phyloP scores from a whole-genome alignment of 37 sponge, comb jelly and placozoan genomes.

The Agelas oroides region DNA sequence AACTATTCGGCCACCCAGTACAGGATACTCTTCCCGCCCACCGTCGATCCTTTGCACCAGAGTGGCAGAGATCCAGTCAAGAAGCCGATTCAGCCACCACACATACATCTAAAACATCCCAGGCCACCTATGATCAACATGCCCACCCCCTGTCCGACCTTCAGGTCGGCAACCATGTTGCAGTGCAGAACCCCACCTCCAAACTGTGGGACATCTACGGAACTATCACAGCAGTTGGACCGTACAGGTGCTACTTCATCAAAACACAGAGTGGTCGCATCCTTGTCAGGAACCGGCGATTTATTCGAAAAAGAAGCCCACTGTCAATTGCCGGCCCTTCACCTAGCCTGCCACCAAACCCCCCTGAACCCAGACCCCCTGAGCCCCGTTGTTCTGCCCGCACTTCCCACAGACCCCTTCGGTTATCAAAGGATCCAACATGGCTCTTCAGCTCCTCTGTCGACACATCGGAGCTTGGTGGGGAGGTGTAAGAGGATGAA shows the following conservation, averaged over 20 bases:
- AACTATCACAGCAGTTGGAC: not conserved
- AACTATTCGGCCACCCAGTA: conserved; percentile 27
- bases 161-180: not conserved
- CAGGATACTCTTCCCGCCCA: conserved; percentile 18
- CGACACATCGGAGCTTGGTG: too few species aligned
- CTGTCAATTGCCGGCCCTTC: too few species aligned
- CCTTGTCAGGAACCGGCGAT: conserved; percentile 22
- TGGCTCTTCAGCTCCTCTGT: too few species aligned
- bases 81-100: not conserved
- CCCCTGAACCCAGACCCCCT: too few species aligned
- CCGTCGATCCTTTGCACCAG: not conserved
- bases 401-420: too few species aligned
- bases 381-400: too few species aligned
- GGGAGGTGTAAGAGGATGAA: too few species aligned
- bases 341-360: too few species aligned
- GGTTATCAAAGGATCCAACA: too few species aligned
- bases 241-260: conserved; percentile 13
- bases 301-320: not conserved
- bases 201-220: too few species aligned
- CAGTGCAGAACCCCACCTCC: not conserved
- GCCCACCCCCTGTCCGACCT: not conserved
- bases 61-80: not conserved
- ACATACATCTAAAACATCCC: not conserved
- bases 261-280: conserved; percentile 14
- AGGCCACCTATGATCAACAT: not conserved